Base-by-base conservation (phyloP, 2,888 invertebrate genomes). In the Drosophila yooni region DNA sequence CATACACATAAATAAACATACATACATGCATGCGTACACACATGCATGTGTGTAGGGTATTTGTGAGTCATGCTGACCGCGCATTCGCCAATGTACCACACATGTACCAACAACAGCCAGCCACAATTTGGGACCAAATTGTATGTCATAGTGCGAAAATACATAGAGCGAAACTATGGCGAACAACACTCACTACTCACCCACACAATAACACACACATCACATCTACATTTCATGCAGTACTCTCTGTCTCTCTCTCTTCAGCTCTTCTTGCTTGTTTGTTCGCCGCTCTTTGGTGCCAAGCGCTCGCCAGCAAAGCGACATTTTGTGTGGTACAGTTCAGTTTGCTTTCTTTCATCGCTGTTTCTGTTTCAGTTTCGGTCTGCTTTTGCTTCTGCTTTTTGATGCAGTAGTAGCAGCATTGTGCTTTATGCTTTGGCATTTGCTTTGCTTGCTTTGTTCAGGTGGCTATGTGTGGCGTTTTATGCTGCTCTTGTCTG, bases 251-350 rank as follows among this genome's bases (percentile, higher is more conserved):
- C 57, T 51, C 38, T 62, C 61, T 61, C 64, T 78, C 68, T 46
- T 31, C 48, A 15, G 58, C 21, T 72, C 31, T 21, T 38, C 48
- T 59, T 54, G 64, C 38, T 56, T 71, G 61, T 62, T 76, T 77
- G 46, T 73, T 64, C 59, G 53, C 29, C 43, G 54, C 70, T 66
- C 79, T 73, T 66, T 62, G 48, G 51, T 50, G 51, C 46, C 18
- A 43, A 33, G 13, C 21, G 25, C 38, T 48, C 40, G 62, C 40
- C 13, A 59, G 59, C 63, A 52, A 51, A 46, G 58, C 54, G 21
- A 38, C 56, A 38, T 70, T 38, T 27, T 57, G 29, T 57, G 52
- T 62, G 51, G 82, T 82, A 78, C 69, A 74, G 79, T 79, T 82
- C 66, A 56, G 70, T 58, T 82, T 82, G 64, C 79, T 74, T 67